Evolutionary conservation across 2,113 vertebrate species (phyloP).

Genomic region (Muntiacus reevesi): DNA sequence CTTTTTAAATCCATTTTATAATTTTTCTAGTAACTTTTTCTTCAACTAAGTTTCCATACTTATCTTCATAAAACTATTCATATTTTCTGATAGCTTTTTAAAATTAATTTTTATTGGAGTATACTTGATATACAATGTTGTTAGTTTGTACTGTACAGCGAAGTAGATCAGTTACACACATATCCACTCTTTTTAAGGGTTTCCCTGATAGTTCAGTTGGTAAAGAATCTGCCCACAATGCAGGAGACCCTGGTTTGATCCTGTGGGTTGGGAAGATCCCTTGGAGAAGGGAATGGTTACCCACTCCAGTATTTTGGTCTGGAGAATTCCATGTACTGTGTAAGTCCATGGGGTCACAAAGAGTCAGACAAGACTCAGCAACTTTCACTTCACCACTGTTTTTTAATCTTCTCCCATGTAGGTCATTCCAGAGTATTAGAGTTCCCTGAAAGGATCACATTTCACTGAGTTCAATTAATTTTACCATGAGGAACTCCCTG

Average conservation of each 20-base stretch:
- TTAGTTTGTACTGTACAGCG: not conserved
- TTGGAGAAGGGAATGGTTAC: not conserved
- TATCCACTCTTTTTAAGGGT: not conserved
- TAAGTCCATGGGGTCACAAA: not conserved
- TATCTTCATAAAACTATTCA: conserved; percentile 1
- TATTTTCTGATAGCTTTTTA: not conserved
- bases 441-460: not conserved
- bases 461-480: not conserved
- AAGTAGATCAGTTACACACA: not conserved
- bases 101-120: not conserved
- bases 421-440: not conserved
- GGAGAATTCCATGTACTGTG: not conserved
- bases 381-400: not conserved
- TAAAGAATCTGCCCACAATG: not conserved
- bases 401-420: not conserved
- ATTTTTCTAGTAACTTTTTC: conserved; percentile 5
- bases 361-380: not conserved
- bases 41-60: not conserved
- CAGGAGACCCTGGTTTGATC: not conserved
- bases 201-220: not conserved
- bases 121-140: not conserved
- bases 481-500: not conserved
- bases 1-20: not conserved
- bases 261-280: not conserved
- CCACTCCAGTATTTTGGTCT: not conserved